phyloP scores from a whole-genome alignment of 2,797 vertebrate species.

The Iguana delicatissima region DNA sequence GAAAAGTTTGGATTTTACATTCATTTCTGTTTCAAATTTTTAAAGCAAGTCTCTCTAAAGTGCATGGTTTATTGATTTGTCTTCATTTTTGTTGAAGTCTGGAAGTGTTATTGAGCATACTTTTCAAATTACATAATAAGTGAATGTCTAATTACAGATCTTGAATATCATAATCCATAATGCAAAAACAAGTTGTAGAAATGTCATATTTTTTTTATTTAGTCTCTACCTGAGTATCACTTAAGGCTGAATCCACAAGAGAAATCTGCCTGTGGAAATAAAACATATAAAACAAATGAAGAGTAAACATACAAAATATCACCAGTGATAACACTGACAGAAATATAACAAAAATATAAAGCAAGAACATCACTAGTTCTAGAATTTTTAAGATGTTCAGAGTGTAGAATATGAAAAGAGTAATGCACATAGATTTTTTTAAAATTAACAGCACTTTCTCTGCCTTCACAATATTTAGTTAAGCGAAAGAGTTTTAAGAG shows the following conservation, averaged over 20 bases:
- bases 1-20: constrained; percentile 6
- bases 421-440: background rate
- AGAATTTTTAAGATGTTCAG: background rate
- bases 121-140: constrained; percentile 1
- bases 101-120: background rate
- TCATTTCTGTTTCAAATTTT: background rate
- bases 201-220: background rate
- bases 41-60: constrained; percentile 21
- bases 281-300: background rate
- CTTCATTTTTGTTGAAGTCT: background rate
- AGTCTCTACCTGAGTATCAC: background rate
- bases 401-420: background rate
- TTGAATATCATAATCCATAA: background rate
- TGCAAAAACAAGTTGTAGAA: background rate
- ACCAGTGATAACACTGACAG: background rate
- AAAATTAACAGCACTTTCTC: background rate
- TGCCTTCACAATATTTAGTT: background rate
- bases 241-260: background rate
- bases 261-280: background rate
- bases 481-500: background rate
- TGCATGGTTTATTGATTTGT: background rate
- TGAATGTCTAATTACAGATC: constrained; percentile 24
- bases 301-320: background rate
- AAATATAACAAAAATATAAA: background rate
- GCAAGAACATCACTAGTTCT: background rate